Base-by-base conservation (phyloP, 2,797 vertebrate species). In the Dipus sagitta region DNA sequence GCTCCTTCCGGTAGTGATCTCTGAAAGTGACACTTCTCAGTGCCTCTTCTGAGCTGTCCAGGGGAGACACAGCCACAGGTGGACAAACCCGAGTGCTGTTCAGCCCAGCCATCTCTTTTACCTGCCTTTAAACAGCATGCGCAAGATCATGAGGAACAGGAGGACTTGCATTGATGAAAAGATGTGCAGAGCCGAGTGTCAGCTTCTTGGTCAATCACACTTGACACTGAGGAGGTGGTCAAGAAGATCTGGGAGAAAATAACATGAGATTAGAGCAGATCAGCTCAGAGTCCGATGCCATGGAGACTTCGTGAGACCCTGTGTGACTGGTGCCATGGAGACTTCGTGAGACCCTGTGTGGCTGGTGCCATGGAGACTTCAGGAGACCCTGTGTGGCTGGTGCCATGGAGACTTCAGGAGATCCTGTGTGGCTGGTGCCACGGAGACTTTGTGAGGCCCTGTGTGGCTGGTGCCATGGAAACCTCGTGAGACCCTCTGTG, bases 401-500 rank as follows among this genome's bases (percentile, higher is more conserved):
- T 23, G 6, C 15, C 4, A 0, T 4, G 0, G 17, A 90, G 38
- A 32, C 4, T 21, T 6, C 38, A 0, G 26, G 83, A 67, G 4
- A 20, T 26, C 1, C 18, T 54, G 1, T 2, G 8, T 0, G 18
- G 6, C 12, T 4, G 9, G n/a, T 23, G 6, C 15, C 4, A 0
- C 3, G 0, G 17, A 90, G 38, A 32, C 4, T 21, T 6, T 32
- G 0, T 30, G 83, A 67, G 4, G 20, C 23, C 1, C 18, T 54
- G 1, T 2, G 8, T 0, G 18, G 6, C 12, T 4, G 9, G n/a
- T 23, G 6, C 15, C 4, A 0, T 4, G 0, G 17, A 90, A n/a
- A 32, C 4, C 17, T 6, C 38, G 0, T 30, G 83, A 67, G 4
- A 20, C 23, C 1, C 18, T 54, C 1, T 2, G 8, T 0, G 18